Conservation (phyloP, 2,888 invertebrate genomes). For the Drosophila silvestris region DNA sequence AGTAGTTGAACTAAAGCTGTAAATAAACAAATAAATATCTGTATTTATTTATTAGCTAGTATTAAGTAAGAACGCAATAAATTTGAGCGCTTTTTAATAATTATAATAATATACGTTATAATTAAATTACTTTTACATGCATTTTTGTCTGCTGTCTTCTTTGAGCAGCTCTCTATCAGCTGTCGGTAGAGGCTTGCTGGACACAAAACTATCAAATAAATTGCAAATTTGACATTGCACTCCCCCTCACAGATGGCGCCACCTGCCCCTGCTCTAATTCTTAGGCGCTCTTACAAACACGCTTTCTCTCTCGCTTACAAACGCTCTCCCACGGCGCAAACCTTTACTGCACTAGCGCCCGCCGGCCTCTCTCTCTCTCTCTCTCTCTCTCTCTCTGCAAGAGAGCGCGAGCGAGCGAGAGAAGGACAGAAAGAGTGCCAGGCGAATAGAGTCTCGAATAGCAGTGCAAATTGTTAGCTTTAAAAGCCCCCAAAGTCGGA, state of each 20-base stretch:
- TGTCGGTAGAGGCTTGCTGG: neutral
- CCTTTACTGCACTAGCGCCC: slow-evolving; percentile 17
- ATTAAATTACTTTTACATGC: neutral
- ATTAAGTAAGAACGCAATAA: neutral
- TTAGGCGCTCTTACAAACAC: neutral
- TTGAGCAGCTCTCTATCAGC: neutral
- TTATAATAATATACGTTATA: neutral
- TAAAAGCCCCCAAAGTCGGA: slow-evolving; percentile 63
- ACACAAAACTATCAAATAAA: neutral
- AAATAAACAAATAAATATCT: neutral
- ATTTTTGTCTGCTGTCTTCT: neutral
- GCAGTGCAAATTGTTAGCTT: slow-evolving; percentile 60
- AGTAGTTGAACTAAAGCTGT: neutral
- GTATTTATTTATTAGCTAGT: neutral
- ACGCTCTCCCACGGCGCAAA: slow-evolving; percentile 37
- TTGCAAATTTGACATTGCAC: neutral
- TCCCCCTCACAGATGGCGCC: slow-evolving; percentile 8
- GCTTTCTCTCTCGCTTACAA: neutral
- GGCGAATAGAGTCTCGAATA: slow-evolving; percentile 17
- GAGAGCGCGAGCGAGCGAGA: neutral
- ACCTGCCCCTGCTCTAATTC: neutral
- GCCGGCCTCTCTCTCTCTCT: slow-evolving; percentile 26
- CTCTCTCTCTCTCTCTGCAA: slow-evolving; percentile 6
- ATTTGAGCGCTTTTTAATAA: neutral
- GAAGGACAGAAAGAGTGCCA: slow-evolving; percentile 6